Base-by-base conservation (phyloP, 2,888 invertebrate genomes). In the Parnassius mnemosyne region DNA sequence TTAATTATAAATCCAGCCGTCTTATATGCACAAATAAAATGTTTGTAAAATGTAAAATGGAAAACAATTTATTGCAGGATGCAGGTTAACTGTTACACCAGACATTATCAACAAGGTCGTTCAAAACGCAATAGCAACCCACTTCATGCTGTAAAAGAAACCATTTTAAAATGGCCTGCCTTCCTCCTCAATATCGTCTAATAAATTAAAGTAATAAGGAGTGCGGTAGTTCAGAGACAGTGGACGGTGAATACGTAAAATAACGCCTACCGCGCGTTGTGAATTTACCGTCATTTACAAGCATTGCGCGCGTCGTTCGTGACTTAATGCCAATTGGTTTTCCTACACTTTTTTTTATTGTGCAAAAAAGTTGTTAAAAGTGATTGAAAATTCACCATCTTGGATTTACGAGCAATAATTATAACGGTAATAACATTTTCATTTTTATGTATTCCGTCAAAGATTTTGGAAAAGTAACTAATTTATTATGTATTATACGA, bases 271-370 rank as follows among this genome's bases (percentile, higher is more conserved):
- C 72, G 62, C 72, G 62, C 61, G 61, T 57, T 74, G 72, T 74
- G 69, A 81, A 83, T 80, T 82, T 72, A 56, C 46, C 80, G 81
- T 77, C 76, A 79, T 80, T 79, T 82, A 80, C 80, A 76, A 76
- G 73, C 78, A 78, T 70, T 81, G 85, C 80, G 83, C 76, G 80
- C 82, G 77, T 81, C 71, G 69, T 78, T 72, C 75, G 73, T 72
- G 75, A 72, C 74, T 69, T 65, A 63, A 55, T 47, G 42, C n/a
- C 60, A 47, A 68, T 65, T 68, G 65, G 62, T 63, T 67, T 68
- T 70, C 65, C 63, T 59, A 60, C 53, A 54, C 34, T 53, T 53
- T 53, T n/a, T 47, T 49, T 13, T 12, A 2, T 9, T 20, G 56
- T 50, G 59, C 43, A 56, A 55, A 46, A 49, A 16, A 12, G 10